Conservation (phyloP, 2,888 invertebrate genomes). For the Platypus cylindrus region DNA sequence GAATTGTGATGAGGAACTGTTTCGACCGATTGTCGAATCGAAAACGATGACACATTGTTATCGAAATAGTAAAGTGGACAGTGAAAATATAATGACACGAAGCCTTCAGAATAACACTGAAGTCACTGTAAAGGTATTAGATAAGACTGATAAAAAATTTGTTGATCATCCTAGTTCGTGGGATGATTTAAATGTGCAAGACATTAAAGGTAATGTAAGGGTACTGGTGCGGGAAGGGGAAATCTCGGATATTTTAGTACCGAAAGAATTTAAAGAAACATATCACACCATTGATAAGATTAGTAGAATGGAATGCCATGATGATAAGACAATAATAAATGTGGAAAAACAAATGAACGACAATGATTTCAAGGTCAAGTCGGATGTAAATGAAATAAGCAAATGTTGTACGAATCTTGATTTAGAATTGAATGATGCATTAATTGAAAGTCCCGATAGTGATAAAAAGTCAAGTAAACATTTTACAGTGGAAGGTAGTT, state of each 20-base stretch:
- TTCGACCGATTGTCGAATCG: slow-evolving; percentile 51
- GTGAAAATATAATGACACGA: slow-evolving; percentile 23
- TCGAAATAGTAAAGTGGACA: slow-evolving; percentile 13
- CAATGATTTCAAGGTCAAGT: neutral
- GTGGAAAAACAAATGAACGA: neutral
- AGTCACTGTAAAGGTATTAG: slow-evolving; percentile 22
- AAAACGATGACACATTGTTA: slow-evolving; percentile 30
- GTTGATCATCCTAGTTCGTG: slow-evolving; percentile 9
- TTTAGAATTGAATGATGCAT: no score
- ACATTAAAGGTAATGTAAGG: slow-evolving; percentile 9
- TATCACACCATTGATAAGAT: neutral
- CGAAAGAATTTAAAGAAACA: slow-evolving; percentile 4
- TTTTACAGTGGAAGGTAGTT: no score
- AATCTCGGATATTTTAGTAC: slow-evolving; percentile 9
- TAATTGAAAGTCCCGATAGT: no score
- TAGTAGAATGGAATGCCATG: neutral
- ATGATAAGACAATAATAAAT: neutral
- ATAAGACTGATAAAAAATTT: slow-evolving; percentile 13
- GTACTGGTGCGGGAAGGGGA: slow-evolving; percentile 14
- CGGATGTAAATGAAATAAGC: neutral
- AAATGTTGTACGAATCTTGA: no score
- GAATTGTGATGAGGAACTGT: slow-evolving; percentile 55
- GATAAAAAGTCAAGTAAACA: no score
- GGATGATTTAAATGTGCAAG: slow-evolving; percentile 11
- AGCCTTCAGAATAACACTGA: slow-evolving; percentile 24